A percentile compares a stretch with the other conserved stretches of the same genome.
phyloP scores from a whole-genome alignment of 2,888 invertebrate genomes.

The Conchocele bisecta region DNA sequence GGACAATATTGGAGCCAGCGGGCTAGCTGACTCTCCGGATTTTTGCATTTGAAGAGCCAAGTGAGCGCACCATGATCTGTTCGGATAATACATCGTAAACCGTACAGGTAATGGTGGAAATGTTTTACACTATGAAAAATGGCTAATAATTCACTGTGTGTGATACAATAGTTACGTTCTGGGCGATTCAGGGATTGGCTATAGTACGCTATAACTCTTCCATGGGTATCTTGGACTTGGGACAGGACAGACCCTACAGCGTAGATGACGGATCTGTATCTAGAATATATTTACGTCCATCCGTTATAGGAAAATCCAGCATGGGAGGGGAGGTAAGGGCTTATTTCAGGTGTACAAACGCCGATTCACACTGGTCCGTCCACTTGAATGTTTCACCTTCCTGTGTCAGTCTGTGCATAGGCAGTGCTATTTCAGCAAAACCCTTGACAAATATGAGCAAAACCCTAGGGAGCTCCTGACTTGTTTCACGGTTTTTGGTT shows the following conservation, averaged over 20 bases:
- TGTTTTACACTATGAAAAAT: slow-evolving; percentile 33
- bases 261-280: slow-evolving; percentile 38
- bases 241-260: slow-evolving; percentile 37
- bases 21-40: neutral
- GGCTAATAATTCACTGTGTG: slow-evolving; percentile 44
- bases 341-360: slow-evolving; percentile 19
- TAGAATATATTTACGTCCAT: slow-evolving; percentile 16
- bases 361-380: slow-evolving; percentile 21
- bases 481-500: slow-evolving; percentile 17
- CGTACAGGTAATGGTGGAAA: slow-evolving; percentile 36
- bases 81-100: neutral
- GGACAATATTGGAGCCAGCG: neutral
- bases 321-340: slow-evolving; percentile 25
- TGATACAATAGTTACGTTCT: slow-evolving; percentile 41
- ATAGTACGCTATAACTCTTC: slow-evolving; percentile 33
- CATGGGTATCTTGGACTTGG: slow-evolving; percentile 32
- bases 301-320: slow-evolving; percentile 18
- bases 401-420: slow-evolving; percentile 39
- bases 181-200: slow-evolving; percentile 22
- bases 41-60: neutral
- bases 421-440: slow-evolving; percentile 36
- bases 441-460: slow-evolving; percentile 31
- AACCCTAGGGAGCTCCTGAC: slow-evolving; percentile 34
- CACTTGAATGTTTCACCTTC: slow-evolving; percentile 14
- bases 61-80: neutral